phyloP scores from a whole-genome alignment of 2,888 invertebrate genomes.

The Conops quadrifasciatus region DNA sequence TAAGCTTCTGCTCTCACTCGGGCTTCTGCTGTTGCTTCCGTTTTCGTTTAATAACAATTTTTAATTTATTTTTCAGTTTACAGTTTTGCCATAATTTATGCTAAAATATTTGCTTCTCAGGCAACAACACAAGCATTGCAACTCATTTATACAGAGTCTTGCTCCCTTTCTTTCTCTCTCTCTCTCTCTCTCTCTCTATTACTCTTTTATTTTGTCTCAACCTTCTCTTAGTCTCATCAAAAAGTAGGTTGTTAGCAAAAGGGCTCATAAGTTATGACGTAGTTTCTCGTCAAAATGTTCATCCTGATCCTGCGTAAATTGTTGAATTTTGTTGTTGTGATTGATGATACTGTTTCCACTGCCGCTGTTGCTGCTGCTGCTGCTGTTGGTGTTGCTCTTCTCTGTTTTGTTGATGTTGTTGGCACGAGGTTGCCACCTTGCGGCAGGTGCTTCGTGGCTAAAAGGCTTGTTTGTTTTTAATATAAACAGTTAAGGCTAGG shows the following conservation, averaged over 20 bases:
- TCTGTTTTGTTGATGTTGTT: no score
- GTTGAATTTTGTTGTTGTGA: neutral
- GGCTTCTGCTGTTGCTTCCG: no score
- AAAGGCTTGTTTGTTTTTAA: no score
- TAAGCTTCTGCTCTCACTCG: no score
- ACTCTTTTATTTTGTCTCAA: no score
- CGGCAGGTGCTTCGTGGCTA: no score
- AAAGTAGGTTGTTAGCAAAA: no score
- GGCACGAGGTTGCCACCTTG: no score
- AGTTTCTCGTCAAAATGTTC: neutral
- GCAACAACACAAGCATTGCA: neutral
- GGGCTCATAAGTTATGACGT: no score
- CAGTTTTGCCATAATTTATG: neutral
- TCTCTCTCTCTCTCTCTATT: neutral
- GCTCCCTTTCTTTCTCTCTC: neutral
- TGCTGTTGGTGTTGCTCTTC: constrained; percentile 1
- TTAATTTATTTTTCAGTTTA: neutral
- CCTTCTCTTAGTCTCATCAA: constrained; percentile 22
- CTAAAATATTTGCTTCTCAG: neutral
- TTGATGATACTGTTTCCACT: neutral
- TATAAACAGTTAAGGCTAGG: no score
- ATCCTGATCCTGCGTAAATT: constrained; percentile 12
- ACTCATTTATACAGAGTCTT: neutral
- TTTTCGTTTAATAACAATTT: neutral
- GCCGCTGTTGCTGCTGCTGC: neutral